Base-by-base conservation (phyloP, 2,113 vertebrate genomes). In the Anser brachyrhynchus region DNA sequence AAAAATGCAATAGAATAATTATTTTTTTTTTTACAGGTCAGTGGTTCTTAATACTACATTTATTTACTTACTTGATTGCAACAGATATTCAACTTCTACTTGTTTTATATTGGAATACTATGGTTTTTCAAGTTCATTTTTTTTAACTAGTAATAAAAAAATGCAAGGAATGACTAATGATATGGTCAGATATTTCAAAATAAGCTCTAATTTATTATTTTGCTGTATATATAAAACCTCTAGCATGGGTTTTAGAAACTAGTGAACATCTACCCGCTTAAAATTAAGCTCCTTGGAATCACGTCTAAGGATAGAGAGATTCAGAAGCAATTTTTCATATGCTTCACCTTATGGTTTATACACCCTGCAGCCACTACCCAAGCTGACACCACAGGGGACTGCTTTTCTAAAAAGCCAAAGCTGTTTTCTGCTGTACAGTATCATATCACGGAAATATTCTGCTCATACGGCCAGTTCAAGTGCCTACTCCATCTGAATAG, bases 1-100 rank as follows among this genome's bases (percentile, higher is more conserved):
- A 95, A 97, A 92, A 88, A 23, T 8, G 37, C 66, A 49, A 79
- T 20, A 76, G 57, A 90, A 89, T 90, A 83, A 92, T 21, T 49
- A 11, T 49, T 20, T 46, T 21, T n/a, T 92, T 65, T 89, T 85
- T 93, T 92, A 78, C n/a, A 21, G 71, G 67, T 76, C 62, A 64
- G 3, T 46, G 29, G 31, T 41, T 87, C 85, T 95, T 77, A 92
- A 95, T 71, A 81, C 18, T 15, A 61, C 13, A 4, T 3, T 28
- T 26, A 37, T 25, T 9, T 23, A 11, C 35, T 12, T 25, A 51
- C 39, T 37, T 88, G 55, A 89, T 59, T 73, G 3, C 35, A 57
- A 54, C 26, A 72, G 58, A 20, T 66, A 67, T 54, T 92, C 61
- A 70, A 33, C 41, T 84, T 19, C 19, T 58, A 33, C 37, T 82